A percentile compares a stretch with the other conserved stretches of the same genome.
Conservation (phyloP, 2,797 vertebrate species). For the Staurois parvus region DNA sequence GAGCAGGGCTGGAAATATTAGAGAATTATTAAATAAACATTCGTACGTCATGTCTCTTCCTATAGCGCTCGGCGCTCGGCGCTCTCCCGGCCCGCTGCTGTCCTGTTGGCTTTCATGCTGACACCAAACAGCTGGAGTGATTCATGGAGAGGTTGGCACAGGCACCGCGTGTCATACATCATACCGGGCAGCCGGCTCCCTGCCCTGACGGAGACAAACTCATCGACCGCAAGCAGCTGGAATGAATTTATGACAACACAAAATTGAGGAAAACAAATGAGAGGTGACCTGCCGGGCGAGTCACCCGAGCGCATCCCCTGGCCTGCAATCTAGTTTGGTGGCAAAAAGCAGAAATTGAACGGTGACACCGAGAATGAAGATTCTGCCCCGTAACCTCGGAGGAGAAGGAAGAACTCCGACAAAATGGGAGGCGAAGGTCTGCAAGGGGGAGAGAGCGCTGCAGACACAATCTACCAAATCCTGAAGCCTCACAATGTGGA, state of each 20-base stretch:
- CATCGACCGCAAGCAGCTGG: slow-evolving; percentile 84
- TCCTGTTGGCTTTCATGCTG: slow-evolving; percentile 83
- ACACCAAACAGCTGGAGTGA: slow-evolving; percentile 89
- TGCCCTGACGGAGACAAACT: slow-evolving; percentile 82
- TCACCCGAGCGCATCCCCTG: slow-evolving; percentile 75
- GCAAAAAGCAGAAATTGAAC: slow-evolving; percentile 82
- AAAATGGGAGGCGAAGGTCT: background rate
- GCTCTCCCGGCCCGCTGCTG: slow-evolving; percentile 72
- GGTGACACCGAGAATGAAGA: slow-evolving; percentile 81
- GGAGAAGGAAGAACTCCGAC: background rate
- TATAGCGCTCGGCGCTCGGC: slow-evolving; percentile 80
- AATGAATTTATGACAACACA: slow-evolving; percentile 92
- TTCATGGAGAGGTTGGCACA: slow-evolving; percentile 88
- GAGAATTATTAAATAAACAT: slow-evolving; percentile 92
- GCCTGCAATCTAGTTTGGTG: slow-evolving; percentile 82
- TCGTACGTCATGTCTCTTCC: slow-evolving; percentile 86
- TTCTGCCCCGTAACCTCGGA: slow-evolving; percentile 76
- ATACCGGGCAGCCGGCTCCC: slow-evolving; percentile 79
- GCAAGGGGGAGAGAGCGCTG: too few relatives aligned
- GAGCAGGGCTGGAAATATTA: slow-evolving; percentile 83
- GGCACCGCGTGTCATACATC: slow-evolving; percentile 84
- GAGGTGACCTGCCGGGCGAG: slow-evolving; percentile 83
- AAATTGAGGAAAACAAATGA: slow-evolving; percentile 88
- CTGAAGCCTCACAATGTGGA: background rate
- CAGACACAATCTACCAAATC: background rate